Conservation (phyloP, 2,797 vertebrate genomes). For the Phoebastria nigripes region DNA sequence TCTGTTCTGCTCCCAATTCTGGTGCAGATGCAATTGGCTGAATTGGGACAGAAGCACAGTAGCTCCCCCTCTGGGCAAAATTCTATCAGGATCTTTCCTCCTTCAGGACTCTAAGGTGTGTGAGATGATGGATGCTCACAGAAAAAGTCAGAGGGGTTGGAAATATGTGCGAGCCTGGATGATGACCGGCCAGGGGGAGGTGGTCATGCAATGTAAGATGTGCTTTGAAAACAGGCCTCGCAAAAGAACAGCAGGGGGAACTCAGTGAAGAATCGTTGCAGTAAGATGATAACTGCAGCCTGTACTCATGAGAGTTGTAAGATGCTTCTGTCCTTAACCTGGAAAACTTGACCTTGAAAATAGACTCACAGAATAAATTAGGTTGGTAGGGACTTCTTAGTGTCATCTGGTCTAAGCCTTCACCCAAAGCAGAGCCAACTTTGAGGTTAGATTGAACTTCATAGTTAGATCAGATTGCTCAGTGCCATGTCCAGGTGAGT, state of each 20-base stretch:
- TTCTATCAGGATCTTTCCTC: not conserved
- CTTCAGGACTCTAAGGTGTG: not conserved
- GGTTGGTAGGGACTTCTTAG: not conserved
- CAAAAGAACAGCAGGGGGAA: not conserved
- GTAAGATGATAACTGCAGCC: not conserved
- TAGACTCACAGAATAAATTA: not conserved
- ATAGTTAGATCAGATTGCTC: not conserved
- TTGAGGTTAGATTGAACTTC: not conserved
- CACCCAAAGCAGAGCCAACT: not conserved
- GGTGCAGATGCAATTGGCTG: not conserved
- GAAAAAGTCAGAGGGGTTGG: not conserved
- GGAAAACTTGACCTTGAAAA: conserved; percentile 38
- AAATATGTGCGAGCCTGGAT: not conserved
- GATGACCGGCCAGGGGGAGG: not conserved
- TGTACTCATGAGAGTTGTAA: not conserved
- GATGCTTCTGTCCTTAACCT: conserved; percentile 5
- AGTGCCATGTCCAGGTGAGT: not conserved
- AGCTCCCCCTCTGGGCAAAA: not conserved
- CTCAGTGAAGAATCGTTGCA: not conserved
- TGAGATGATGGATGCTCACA: not conserved
- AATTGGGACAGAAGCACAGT: not conserved
- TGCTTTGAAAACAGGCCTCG: not conserved
- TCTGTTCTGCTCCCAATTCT: not conserved
- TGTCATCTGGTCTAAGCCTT: not conserved
- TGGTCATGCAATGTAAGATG: not conserved